Conservation (phyloP, 1,140 invertebrate genomes). For the Oreohelix idahoensis region DNA sequence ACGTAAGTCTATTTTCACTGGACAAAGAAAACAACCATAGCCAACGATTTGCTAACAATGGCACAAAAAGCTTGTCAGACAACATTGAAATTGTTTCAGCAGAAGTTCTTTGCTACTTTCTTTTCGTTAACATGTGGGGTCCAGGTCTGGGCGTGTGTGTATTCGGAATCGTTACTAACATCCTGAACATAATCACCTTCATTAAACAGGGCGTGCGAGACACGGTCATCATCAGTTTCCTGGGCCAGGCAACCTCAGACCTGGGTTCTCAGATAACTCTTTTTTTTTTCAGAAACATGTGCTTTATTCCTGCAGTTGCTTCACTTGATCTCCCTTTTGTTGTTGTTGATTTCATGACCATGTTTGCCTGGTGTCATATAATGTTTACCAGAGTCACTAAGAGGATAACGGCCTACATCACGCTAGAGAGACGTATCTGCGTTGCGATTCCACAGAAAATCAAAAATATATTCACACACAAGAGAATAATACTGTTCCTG, state of each 20-base stretch:
- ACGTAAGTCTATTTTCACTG: too few relatives aligned
- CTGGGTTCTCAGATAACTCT: not conserved
- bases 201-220: not conserved
- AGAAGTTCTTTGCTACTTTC: not conserved
- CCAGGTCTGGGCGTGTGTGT: not conserved
- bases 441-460: not conserved
- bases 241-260: slow-evolving; percentile 7
- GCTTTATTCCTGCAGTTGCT: not conserved
- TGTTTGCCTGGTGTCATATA: not conserved
- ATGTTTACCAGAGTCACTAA: slow-evolving; percentile 2
- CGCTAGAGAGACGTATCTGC: slow-evolving; percentile 19
- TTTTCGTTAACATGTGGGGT: not conserved
- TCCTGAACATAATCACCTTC: slow-evolving; percentile 4
- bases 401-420: slow-evolving; percentile 20
- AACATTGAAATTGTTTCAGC: not conserved
- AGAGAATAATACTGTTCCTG: not conserved
- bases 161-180: slow-evolving; percentile 1
- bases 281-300: not conserved
- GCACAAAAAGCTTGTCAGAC: too few relatives aligned
- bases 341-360: not conserved
- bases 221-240: not conserved
- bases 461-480: not conserved
- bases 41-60: too few relatives aligned
- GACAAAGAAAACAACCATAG: too few relatives aligned
- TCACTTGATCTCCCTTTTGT: not conserved